These are phyloP conservation scores for Agrotis exclamationis DNA, from an alignment of 2,888 invertebrate species.

Conservation along the genomic window DNA sequence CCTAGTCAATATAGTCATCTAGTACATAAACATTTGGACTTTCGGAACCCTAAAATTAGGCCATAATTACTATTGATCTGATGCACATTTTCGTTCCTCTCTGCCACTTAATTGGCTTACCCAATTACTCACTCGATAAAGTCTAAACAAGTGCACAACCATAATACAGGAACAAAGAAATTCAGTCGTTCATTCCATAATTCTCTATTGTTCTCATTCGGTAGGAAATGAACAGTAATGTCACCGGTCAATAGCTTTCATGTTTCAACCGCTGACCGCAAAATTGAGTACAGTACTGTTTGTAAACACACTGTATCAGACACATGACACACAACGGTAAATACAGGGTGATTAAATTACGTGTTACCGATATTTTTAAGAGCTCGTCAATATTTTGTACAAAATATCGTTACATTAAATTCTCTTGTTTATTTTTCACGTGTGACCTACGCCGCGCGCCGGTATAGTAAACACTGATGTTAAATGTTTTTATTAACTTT, in stretches of 20 bases:
- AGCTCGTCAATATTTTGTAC: constrained; percentile 18
- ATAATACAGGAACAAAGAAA: not conserved
- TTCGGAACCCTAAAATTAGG: no score
- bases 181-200: not conserved
- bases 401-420: constrained; percentile 1
- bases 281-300: constrained; percentile 28
- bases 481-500: not conserved
- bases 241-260: constrained; percentile 17
- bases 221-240: constrained; percentile 23
- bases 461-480: not conserved
- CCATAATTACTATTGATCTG: no score
- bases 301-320: constrained; percentile 2
- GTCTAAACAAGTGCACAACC: not conserved
- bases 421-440: not conserved
- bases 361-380: not conserved
- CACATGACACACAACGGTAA: constrained; percentile 4
- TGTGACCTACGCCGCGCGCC: not conserved
- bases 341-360: constrained; percentile 22
- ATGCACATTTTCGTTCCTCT: not conserved
- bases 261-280: constrained; percentile 25
- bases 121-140: not conserved
- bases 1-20: no score
- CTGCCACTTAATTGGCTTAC: not conserved
- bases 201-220: constrained; percentile 13
- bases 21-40: no score